Evolutionary conservation across 2,888 invertebrate genomes (phyloP).

Genomic region (Leptura quadrifasciata): DNA sequence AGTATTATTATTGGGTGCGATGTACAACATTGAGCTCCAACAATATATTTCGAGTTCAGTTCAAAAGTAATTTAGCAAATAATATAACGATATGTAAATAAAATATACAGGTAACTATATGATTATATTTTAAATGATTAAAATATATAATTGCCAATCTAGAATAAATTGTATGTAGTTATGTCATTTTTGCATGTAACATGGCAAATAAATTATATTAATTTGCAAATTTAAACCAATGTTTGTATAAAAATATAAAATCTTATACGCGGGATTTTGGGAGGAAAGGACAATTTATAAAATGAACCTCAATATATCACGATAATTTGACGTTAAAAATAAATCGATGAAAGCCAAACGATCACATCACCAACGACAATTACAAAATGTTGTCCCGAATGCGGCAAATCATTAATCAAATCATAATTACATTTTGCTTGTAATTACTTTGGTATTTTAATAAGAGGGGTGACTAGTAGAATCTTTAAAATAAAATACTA

Average conservation of each 20-base stretch:
- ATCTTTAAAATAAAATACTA: constrained; percentile 65
- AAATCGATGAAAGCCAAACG: constrained; percentile 51
- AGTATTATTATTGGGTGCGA: neutral
- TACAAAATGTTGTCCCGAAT: constrained; percentile 60
- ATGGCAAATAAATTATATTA: neutral
- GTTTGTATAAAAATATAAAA: neutral
- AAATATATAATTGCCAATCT: neutral
- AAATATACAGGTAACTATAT: neutral
- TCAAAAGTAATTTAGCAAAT: neutral
- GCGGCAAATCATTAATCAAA: constrained; percentile 62
- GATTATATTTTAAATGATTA: neutral
- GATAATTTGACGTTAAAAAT: constrained; percentile 50
- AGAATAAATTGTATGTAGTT: neutral
- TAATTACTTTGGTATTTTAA: constrained; percentile 64
- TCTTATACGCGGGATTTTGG: neutral
- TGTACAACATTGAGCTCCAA: neutral
- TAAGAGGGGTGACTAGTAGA: constrained; percentile 65
- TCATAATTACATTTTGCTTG: constrained; percentile 60
- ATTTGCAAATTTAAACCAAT: neutral
- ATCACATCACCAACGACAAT: constrained; percentile 54
- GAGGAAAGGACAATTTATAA: constrained; percentile 34
- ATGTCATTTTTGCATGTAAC: neutral
- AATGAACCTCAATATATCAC: constrained; percentile 49
- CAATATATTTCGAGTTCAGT: neutral
- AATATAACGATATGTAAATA: neutral